Conservation (phyloP, 2,888 invertebrate species). For the Crepidodera aurea region DNA sequence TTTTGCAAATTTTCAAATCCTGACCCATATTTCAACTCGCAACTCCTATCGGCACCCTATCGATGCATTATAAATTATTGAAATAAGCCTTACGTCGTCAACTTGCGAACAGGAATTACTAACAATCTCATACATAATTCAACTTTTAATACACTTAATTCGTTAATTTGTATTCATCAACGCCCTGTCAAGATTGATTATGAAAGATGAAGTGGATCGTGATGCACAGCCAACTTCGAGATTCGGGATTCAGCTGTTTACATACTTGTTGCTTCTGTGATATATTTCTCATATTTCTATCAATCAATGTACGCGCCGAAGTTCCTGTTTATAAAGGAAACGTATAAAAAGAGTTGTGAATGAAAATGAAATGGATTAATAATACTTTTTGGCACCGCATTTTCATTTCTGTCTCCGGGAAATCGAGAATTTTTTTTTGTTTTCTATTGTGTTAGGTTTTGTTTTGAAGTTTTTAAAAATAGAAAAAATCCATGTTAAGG, state of each 20-base stretch:
- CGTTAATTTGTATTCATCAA: conserved; percentile 32
- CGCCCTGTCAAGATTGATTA: conserved; percentile 32
- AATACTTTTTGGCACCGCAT: not conserved
- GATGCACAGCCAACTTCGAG: conserved; percentile 2
- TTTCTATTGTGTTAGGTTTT: not conserved
- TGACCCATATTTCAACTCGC: too few species aligned
- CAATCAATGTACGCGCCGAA: not conserved
- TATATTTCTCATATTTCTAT: conserved; percentile 1
- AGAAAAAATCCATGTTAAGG: too few species aligned
- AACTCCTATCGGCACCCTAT: too few species aligned
- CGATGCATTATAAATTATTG: conserved; percentile 7
- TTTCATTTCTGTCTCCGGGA: too few species aligned
- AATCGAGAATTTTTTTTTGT: not conserved
- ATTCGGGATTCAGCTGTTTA: conserved; percentile 22
- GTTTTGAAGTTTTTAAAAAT: not conserved
- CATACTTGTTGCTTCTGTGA: conserved; percentile 24
- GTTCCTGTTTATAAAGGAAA: not conserved
- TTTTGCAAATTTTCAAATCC: too few species aligned
- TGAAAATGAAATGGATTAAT: not conserved
- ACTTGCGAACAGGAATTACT: not conserved
- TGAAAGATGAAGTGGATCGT: conserved; percentile 25
- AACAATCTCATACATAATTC: conserved; percentile 27
- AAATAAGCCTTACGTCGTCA: conserved; percentile 11
- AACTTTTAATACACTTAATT: conserved; percentile 30
- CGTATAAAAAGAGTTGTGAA: not conserved